A percentile compares a stretch with the other conserved stretches of the same genome.
phyloP scores from a whole-genome alignment of 1,140 invertebrate genomes.

The Magallana ariakensis region DNA sequence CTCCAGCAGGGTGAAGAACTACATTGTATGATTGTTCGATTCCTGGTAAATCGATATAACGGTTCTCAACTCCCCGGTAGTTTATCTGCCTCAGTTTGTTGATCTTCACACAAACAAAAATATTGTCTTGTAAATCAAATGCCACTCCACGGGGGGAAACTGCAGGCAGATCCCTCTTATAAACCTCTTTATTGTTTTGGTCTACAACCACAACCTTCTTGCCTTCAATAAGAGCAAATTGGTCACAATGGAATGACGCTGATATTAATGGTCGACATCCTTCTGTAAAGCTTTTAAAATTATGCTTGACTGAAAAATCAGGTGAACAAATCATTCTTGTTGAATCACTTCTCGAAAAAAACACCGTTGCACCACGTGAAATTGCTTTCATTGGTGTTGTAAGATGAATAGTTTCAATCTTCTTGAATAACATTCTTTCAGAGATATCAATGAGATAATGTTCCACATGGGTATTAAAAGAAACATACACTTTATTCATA shows the following conservation, averaged over 20 bases:
- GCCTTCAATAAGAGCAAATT: background rate
- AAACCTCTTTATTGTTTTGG: background rate
- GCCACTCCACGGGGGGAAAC: background rate
- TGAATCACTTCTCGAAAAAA: background rate
- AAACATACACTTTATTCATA: background rate
- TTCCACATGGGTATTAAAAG: background rate
- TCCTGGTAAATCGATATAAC: background rate
- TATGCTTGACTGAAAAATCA: background rate
- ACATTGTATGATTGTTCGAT: background rate
- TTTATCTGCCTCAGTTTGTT: background rate
- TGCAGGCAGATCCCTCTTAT: background rate
- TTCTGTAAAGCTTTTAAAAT: background rate
- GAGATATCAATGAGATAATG: background rate
- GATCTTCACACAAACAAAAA: background rate
- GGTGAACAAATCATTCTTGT: background rate
- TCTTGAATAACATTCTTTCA: background rate
- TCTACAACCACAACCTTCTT: background rate
- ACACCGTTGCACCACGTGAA: background rate
- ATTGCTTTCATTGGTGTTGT: background rate
- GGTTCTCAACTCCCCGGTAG: background rate
- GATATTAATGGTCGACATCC: background rate
- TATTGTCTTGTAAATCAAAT: background rate
- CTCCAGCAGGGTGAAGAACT: background rate
- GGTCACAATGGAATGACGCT: background rate
- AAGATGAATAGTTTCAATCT: background rate